These are phyloP conservation scores for Pipistrellus nathusii DNA, from an alignment of 2,797 vertebrate species.

Conservation along the genomic window DNA sequence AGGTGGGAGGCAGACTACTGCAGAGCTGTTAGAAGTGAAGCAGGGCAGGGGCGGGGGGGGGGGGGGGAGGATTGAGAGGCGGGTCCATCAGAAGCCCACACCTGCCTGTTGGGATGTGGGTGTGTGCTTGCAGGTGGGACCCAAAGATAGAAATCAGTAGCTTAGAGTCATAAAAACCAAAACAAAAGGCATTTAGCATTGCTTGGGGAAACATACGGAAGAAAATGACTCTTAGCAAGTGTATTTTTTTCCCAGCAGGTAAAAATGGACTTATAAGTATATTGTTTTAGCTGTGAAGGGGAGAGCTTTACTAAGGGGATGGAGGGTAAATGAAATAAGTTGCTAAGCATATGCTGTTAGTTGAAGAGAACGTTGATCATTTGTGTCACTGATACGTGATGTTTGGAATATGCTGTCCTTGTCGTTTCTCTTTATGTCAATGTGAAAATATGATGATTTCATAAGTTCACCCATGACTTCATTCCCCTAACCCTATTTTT, in stretches of 20 bases:
- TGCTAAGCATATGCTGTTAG: slow-evolving; percentile 2
- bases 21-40: background rate
- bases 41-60: too few species aligned
- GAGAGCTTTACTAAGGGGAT: background rate
- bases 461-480: slow-evolving; percentile 63
- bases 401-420: slow-evolving; percentile 53
- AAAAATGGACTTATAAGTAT: background rate
- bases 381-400: background rate
- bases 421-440: slow-evolving; percentile 33
- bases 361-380: background rate
- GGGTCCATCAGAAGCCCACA: background rate
- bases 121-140: background rate
- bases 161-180: background rate
- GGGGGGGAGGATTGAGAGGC: background rate
- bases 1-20: background rate
- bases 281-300: background rate
- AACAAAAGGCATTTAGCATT: background rate
- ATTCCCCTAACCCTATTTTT: slow-evolving; percentile 79
- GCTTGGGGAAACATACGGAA: background rate
- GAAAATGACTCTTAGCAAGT: background rate
- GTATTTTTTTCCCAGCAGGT: background rate
- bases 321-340: slow-evolving; percentile 17
- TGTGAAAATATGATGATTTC: slow-evolving; percentile 68
- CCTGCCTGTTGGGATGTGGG: background rate
- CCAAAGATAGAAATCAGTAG: background rate